Percentiles rank a stretch among this genome's conserved stretches.
Conservation (phyloP, 2,113 vertebrate species). For the Alosa alosa region DNA sequence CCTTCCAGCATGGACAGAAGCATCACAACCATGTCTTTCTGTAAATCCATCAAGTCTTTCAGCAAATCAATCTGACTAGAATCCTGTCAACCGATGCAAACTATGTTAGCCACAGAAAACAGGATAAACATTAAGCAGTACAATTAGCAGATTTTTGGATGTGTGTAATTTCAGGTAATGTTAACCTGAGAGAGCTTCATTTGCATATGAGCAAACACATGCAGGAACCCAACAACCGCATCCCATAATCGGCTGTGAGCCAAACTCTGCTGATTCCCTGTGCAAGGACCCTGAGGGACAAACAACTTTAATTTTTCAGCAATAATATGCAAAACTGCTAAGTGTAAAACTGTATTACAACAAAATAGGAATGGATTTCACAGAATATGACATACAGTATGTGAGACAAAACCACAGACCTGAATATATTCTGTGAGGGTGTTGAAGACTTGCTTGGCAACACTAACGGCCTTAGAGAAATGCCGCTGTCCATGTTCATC, state of each 20-base stretch:
- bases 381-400: not conserved
- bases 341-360: not conserved
- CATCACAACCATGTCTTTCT: conserved; percentile 98
- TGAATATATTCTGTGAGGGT: conserved; percentile 96
- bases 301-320: not conserved
- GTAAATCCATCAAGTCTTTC: conserved; percentile 93
- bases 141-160: not conserved
- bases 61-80: conserved; percentile 90
- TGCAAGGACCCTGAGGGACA: conserved; percentile 83
- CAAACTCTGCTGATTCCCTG: conserved; percentile 92
- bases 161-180: not conserved
- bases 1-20: conserved; percentile 96
- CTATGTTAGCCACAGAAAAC: not conserved
- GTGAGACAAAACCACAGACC: conserved; percentile 61
- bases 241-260: conserved; percentile 96
- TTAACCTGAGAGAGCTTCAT: conserved; percentile 95
- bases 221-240: conserved; percentile 93
- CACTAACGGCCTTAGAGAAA: conserved; percentile 93
- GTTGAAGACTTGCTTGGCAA: conserved; percentile 96
- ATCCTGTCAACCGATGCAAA: conserved; percentile 72
- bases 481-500: conserved; percentile 87
- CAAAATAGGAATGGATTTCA: not conserved
- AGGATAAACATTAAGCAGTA: not conserved
- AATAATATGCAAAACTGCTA: not conserved
- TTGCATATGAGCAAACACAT: conserved; percentile 95